A percentile compares a stretch with the other conserved stretches of the same genome.
Conservation (phyloP, 2,888 invertebrate species). For the Cecidostiba fungosa region DNA sequence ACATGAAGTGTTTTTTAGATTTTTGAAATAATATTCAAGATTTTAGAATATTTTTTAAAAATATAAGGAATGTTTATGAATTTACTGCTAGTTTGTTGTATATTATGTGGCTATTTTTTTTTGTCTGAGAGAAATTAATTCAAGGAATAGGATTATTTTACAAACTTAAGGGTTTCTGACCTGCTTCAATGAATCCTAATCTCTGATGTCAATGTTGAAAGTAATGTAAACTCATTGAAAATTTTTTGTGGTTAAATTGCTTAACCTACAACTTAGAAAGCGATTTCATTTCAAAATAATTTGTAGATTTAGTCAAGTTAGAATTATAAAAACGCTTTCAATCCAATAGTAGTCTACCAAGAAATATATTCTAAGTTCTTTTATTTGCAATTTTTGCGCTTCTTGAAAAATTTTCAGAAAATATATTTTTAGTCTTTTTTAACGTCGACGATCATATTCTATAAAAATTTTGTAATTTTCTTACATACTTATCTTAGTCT, state of each 20-base stretch:
- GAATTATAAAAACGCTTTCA: slow-evolving; percentile 43
- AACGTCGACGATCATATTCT: slow-evolving; percentile 13
- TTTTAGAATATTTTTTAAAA: slow-evolving; percentile 15
- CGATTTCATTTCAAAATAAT: slow-evolving; percentile 39
- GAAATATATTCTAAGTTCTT: slow-evolving; percentile 28
- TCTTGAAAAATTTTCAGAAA: slow-evolving; percentile 59
- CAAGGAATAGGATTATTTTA: slow-evolving; percentile 59
- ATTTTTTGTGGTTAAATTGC: slow-evolving; percentile 53
- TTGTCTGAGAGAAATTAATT: slow-evolving; percentile 59
- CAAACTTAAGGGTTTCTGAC: slow-evolving; percentile 29
- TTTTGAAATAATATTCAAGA: background rate
- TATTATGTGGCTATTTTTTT: slow-evolving; percentile 49
- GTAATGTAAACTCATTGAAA: slow-evolving; percentile 52
- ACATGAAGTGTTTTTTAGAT: slow-evolving; percentile 17
- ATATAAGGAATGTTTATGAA: slow-evolving; percentile 25
- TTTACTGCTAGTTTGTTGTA: background rate
- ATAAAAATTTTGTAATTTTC: slow-evolving; percentile 19
- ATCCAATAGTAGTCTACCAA: background rate
- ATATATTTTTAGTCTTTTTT: slow-evolving; percentile 37
- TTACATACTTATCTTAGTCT: slow-evolving; percentile 19
- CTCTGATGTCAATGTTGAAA: slow-evolving; percentile 23
- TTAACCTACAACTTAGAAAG: slow-evolving; percentile 40
- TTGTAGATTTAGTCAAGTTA: slow-evolving; percentile 52
- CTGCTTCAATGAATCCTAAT: slow-evolving; percentile 44
- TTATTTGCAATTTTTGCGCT: slow-evolving; percentile 48